Base-by-base conservation (phyloP, 1,140 invertebrate genomes). In the Dufourea novaeangliae region DNA sequence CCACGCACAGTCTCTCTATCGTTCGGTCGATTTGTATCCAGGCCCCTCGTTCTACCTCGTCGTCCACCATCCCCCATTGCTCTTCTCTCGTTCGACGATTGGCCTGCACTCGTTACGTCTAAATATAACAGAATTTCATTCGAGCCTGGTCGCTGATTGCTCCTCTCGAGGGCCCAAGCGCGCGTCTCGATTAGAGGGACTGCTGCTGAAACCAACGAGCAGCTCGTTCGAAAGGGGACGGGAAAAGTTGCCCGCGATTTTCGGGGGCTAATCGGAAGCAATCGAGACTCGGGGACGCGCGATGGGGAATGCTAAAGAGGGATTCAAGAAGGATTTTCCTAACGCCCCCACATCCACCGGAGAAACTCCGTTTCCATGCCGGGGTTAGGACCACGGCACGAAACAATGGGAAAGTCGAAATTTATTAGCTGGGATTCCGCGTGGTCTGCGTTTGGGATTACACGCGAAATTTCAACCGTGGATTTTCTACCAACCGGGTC, bases 41-140 rank as follows among this genome's bases (percentile, higher is more conserved):
- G 27, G 20, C 27, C 61, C 39, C 29, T 12, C 25, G 12, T n/a
- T 20, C 17, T 37, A 8, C 34, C 34, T 8, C 34, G 14, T 44
- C 41, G 20, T 20, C 5, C 17, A 5, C 20, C n/a, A 46, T 46
- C 44, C 11, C 10, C 10, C 37, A 32, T 44, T n/a, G 17, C n/a
- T 20, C 27, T 25, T 32, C 39, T 62, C 54, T 56, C 52, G 2
- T 12, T 10, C 27, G 54, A 27, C 68, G 76, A 83, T 79, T 83
- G 70, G 76, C 75, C 79, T 37, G 14, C 37, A 46, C 62, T 84
- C 80, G 71, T 84, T 83, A 80, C 71, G 62, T 79, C 71, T 75
- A 79, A 84, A 83, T 83, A 80, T 76, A 80, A 82, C 59, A 70
- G 64, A 83, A 79, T 83, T 82, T 73, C 70, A 64, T 54, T 27